Conservation (phyloP, 2,888 invertebrate species). For the Lacanobia wlatinum region DNA sequence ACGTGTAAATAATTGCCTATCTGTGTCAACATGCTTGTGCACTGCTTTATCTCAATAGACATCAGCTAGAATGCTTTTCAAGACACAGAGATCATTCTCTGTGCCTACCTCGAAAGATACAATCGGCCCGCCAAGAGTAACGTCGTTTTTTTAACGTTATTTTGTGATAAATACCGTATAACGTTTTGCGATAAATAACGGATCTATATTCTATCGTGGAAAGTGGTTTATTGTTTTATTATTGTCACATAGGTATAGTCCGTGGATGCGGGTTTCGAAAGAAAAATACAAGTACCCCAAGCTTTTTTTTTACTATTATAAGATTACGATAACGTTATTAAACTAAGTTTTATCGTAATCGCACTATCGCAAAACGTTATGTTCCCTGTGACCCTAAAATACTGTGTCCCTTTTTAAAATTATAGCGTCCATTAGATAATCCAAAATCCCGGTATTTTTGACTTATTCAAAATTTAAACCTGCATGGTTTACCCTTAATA, state of each 20-base stretch:
- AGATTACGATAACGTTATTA: not conserved
- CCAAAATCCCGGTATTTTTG: constrained; percentile 30
- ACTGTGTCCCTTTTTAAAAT: constrained; percentile 7
- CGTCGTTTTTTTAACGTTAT: constrained; percentile 34
- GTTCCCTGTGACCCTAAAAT: constrained; percentile 5
- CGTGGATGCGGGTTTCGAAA: not conserved
- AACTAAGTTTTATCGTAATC: not conserved
- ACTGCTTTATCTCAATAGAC: constrained; percentile 80
- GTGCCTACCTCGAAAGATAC: constrained; percentile 97
- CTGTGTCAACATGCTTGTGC: constrained; percentile 70
- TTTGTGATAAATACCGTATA: constrained; percentile 27
- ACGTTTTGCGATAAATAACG: constrained; percentile 32
- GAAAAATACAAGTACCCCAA: not conserved
- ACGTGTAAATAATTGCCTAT: constrained; percentile 64
- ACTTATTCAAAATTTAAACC: constrained; percentile 45
- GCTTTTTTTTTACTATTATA: not conserved
- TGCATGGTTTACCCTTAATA: constrained; percentile 57
- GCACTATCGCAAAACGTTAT: constrained; percentile 24
- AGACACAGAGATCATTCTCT: constrained; percentile 97
- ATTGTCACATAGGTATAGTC: not conserved
- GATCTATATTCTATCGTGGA: no score
- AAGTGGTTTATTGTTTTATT: not conserved
- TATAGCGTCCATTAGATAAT: constrained; percentile 46
- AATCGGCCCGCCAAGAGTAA: constrained; percentile 89
- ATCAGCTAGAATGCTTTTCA: constrained; percentile 95